Conservation (phyloP, 2,113 vertebrate genomes). For the Scomber scombrus region DNA sequence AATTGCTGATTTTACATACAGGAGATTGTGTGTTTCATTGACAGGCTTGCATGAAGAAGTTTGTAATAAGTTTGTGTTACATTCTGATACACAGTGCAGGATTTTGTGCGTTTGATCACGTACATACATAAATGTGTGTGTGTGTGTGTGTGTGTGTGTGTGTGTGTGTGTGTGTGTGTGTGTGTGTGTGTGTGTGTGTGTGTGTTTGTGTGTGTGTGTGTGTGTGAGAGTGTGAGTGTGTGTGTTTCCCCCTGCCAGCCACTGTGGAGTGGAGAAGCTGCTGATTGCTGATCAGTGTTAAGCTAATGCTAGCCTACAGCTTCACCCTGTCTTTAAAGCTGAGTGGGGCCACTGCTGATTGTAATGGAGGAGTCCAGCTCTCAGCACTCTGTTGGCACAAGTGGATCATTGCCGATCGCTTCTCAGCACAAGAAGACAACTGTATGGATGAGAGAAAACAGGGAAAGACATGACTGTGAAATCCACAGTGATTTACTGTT, state of each 20-base stretch:
- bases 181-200: not conserved
- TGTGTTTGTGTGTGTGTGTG: not conserved
- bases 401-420: conserved; percentile 21
- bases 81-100: not conserved
- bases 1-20: not conserved
- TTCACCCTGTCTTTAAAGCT: conserved; percentile 37
- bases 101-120: not conserved
- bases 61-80: not conserved
- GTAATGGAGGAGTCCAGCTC: conserved; percentile 40
- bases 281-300: conserved; percentile 56
- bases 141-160: not conserved
- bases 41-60: not conserved
- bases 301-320: conserved; percentile 42
- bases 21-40: not conserved
- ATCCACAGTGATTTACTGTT: no score
- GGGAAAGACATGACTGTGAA: not conserved
- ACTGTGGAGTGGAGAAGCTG: conserved; percentile 19
- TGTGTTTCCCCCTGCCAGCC: conserved; percentile 1
- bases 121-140: no score
- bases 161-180: not conserved
- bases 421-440: not conserved
- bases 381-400: conserved; percentile 33
- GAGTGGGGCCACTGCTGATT: conserved; percentile 54
- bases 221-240: not conserved
- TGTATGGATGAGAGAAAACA: not conserved